These are phyloP conservation scores for Champsocephalus gunnari DNA, from an alignment of 2,797 vertebrate species.

Conservation along the genomic window DNA sequence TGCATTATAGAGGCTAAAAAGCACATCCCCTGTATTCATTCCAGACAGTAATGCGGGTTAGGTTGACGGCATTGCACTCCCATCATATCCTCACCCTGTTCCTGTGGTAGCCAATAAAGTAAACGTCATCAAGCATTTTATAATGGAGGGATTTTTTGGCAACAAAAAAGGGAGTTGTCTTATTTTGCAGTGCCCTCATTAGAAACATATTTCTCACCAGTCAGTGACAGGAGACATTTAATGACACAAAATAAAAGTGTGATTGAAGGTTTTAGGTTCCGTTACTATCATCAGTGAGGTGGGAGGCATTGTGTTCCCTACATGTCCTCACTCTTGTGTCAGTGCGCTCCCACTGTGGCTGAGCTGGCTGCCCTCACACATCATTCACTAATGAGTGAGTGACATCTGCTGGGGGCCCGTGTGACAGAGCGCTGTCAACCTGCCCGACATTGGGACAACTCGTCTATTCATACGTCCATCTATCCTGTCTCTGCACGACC, in stretches of 20 bases:
- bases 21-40: slow-evolving; percentile 39
- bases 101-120: slow-evolving; percentile 9
- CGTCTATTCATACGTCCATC: slow-evolving; percentile 24
- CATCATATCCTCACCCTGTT: slow-evolving; percentile 48
- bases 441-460: slow-evolving; percentile 44
- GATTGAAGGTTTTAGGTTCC: neutral
- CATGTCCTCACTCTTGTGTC: slow-evolving; percentile 20
- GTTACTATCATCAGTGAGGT: slow-evolving; percentile 18
- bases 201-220: neutral
- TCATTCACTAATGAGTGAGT: slow-evolving; percentile 85
- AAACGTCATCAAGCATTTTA: slow-evolving; percentile 18
- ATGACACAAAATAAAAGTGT: slow-evolving; percentile 5
- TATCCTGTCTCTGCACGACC: slow-evolving; percentile 5
- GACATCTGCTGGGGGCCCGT: slow-evolving; percentile 84
- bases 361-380: slow-evolving; percentile 38
- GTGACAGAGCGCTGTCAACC: slow-evolving; percentile 66
- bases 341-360: slow-evolving; percentile 26
- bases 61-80: slow-evolving; percentile 23
- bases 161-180: neutral
- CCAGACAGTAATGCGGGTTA: slow-evolving; percentile 43
- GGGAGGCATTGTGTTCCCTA: slow-evolving; percentile 15
- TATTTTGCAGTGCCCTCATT: neutral
- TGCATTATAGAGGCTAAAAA: slow-evolving; percentile 28
- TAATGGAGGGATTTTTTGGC: neutral
- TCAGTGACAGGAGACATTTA: neutral